phyloP scores from a whole-genome alignment of 2,888 invertebrate genomes.

The Melinaea marsaeus region DNA sequence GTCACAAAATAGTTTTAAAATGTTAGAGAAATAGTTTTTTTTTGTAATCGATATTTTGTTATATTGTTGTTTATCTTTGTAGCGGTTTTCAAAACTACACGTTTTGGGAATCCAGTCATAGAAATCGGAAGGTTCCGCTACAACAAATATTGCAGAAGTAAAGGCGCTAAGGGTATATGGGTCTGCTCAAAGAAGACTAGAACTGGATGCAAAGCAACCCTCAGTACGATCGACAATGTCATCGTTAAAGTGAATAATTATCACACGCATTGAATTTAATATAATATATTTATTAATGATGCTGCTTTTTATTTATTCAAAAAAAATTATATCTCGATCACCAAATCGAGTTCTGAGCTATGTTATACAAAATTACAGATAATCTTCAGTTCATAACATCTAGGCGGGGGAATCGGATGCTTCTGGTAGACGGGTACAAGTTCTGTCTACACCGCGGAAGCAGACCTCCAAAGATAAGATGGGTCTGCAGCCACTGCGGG shows the following conservation, averaged over 20 bases:
- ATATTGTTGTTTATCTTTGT: conserved; percentile 7
- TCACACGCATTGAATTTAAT: conserved; percentile 33
- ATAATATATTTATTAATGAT: neutral
- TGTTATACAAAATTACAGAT: neutral
- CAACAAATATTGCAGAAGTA: conserved; percentile 33
- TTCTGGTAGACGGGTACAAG: conserved; percentile 36
- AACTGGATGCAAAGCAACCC: conserved; percentile 43
- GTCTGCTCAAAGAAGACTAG: conserved; percentile 37
- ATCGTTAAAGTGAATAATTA: conserved; percentile 36
- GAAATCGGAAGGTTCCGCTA: conserved; percentile 35
- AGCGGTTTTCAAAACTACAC: conserved; percentile 27
- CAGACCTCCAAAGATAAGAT: conserved; percentile 24
- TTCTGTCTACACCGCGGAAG: conserved; percentile 29
- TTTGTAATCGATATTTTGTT: neutral
- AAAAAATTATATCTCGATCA: neutral
- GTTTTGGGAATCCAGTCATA: conserved; percentile 39
- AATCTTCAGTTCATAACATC: conserved; percentile 17
- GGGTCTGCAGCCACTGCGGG: conserved; percentile 33
- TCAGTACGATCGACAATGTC: conserved; percentile 43
- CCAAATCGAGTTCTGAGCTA: neutral
- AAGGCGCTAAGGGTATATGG: conserved; percentile 37
- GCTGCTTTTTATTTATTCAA: neutral
- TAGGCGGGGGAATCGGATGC: conserved; percentile 34
- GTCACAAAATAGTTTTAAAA: neutral
- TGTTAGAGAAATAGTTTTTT: neutral